Conservation (phyloP, 2,113 vertebrate genomes). For the Callorhinus ursinus region DNA sequence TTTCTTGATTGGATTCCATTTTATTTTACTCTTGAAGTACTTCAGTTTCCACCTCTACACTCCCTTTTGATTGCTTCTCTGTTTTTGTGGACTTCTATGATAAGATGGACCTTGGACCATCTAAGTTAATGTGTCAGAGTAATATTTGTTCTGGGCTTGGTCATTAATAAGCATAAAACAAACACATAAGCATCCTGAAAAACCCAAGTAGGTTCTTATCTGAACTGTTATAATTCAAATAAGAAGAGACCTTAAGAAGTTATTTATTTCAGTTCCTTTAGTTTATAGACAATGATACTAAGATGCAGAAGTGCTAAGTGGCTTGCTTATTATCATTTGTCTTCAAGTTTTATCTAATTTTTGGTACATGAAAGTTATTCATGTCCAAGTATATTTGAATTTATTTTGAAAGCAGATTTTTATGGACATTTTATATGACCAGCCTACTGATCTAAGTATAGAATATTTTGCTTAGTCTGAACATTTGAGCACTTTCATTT, state of each 20-base stretch:
- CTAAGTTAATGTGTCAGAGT: conserved; percentile 75
- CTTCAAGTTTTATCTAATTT: conserved; percentile 76
- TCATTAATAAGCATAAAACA: conserved; percentile 34
- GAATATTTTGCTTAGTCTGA: conserved; percentile 27
- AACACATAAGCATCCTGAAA: not conserved
- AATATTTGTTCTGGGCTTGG: conserved; percentile 70
- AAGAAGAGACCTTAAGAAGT: conserved; percentile 20
- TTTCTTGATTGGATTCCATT: conserved; percentile 13
- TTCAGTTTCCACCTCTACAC: conserved; percentile 24
- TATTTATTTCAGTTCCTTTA: not conserved
- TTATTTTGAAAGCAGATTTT: conserved; percentile 71
- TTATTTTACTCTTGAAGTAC: conserved; percentile 56
- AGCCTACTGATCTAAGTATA: not conserved
- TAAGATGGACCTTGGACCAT: conserved; percentile 15
- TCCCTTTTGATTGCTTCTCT: conserved; percentile 67
- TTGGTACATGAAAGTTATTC: conserved; percentile 67
- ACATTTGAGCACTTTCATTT: conserved; percentile 1
- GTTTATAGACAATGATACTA: not conserved
- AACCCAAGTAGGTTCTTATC: not conserved
- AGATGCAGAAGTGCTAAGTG: not conserved
- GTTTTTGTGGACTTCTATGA: conserved; percentile 71
- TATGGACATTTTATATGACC: not conserved
- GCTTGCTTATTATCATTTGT: conserved; percentile 42
- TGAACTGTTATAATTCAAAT: conserved; percentile 4
- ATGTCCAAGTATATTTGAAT: conserved; percentile 60